Evolutionary conservation across 2,888 invertebrate species (phyloP), one percentile per base, ranked within the genome.

Genomic region (Caenorhabditis drosophilae): DNA sequence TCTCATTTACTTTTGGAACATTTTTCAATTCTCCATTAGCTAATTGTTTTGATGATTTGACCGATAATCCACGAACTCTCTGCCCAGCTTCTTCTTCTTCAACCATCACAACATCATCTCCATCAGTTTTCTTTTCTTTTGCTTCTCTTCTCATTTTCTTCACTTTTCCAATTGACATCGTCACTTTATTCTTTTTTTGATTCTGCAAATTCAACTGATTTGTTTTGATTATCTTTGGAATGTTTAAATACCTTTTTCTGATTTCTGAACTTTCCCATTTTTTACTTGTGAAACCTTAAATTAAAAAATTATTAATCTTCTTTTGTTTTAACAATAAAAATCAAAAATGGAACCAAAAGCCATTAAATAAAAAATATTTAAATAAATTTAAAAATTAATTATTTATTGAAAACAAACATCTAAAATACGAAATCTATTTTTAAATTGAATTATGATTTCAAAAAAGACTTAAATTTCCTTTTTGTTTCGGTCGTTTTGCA

Each of bases 231-330:
- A n/a, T n/a, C n/a, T n/a, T n/a, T n/a, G n/a, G n/a, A 25, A 25
- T 11, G 15, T 12, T 4, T 25, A 42, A 9, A n/a, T n/a, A 42
- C 42, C 22, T 50, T 64, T 44, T 53, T 64, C 18, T 58, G 64
- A 42, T 64, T 64, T 15, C 54, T 54, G 54, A 64, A 64, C 42
- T 64, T 64, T 23, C 64, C 64, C 64, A 64, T 64, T 35, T 46
- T 63, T 9, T 27, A n/a, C 12, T 15, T 40, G 23, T 40, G 41
- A 55, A 22, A 48, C 22, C 34, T 20, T 11, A 52, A 26, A 45
- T 23, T 26, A 26, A 42, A 53, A 46, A 23, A 20, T 46, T 23
- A 18, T 18, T 15, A 45, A 42, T n/a, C 7, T 4, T 40, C 18
- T 40, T 18, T 40, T 11, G 40, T 18, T 18, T 40, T 2, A 22